Percentiles rank a stretch among this genome's conserved stretches.
Evolutionary conservation across 2,113 vertebrate species (phyloP).

Genomic region (Elgaria multicarinata): DNA sequence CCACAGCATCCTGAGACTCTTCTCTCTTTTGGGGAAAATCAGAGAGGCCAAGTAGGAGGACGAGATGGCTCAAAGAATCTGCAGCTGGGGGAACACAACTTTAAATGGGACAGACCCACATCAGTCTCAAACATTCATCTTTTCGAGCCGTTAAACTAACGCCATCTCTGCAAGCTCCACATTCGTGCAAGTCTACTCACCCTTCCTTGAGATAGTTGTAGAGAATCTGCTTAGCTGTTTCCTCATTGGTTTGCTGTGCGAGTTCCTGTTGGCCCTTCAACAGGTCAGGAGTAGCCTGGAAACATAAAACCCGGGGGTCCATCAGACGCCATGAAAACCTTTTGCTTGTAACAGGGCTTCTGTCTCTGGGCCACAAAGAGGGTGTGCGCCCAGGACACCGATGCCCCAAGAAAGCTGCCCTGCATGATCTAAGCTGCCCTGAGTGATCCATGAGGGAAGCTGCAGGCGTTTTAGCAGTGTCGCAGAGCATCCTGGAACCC

Average conservation of each 20-base stretch:
- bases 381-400: not conserved
- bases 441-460: too few species aligned
- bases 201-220: slow-evolving; percentile 97
- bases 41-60: not conserved
- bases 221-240: slow-evolving; percentile 97
- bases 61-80: not conserved
- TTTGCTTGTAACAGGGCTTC: rapidly evolving
- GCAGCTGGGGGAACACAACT: too few species aligned
- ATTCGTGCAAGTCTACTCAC: slow-evolving; percentile 78
- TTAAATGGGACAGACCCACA: not conserved
- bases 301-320: slow-evolving; percentile 46
- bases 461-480: not conserved
- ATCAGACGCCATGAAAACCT: slow-evolving; percentile 4
- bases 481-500: not conserved
- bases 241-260: slow-evolving; percentile 92
- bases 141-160: not conserved
- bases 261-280: slow-evolving; percentile 94
- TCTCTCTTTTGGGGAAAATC: not conserved
- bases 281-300: slow-evolving; percentile 93
- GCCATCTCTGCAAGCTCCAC: not conserved
- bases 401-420: too few species aligned
- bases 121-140: not conserved
- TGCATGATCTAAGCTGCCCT: too few species aligned
- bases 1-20: too few species aligned
- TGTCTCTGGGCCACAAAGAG: not conserved